Evolutionary conservation across 1,140 invertebrate species (phyloP), one percentile per base, ranked within the genome.

Genomic region (Delia radicum): DNA sequence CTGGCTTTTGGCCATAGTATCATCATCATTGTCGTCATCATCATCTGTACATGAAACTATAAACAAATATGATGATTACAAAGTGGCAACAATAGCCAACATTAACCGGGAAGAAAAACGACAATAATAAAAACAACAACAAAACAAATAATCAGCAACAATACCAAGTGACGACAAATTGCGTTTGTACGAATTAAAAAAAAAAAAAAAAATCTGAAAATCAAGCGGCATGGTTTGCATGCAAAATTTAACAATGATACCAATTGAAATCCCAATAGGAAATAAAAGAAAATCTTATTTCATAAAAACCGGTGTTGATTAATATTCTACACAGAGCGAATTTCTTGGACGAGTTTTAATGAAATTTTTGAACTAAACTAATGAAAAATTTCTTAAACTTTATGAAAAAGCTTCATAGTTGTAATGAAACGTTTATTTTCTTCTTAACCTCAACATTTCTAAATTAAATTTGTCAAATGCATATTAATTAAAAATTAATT

Each of bases 111-210:
- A 27, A 29, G 27, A 27, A 28, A 65, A 29, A 69, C 29, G 7
- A 69, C 10, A 55, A 55, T 55, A 55, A 18, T 21, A 55, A 21
- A 55, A 18, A 55, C 18, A 55, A 21, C 18, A 55, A 21, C 48
- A 55, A 21, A 21, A 42, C 37, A 42, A 42, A 55, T 21, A 55
- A 55, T 26, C 65, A 33, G 6, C n/a, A 12, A 33, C 28, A 33
- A 21, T 33, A 10, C n/a, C 63, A 67, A 69, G 29, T 33, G 29
- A 69, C 65, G 65, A 69, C 65, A 69, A 69, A 69, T 69, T 69
- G 29, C 21, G n/a, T 69, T 69, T 69, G 29, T 69, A 29, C n/a
- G 62, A 63, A 27, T 65, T n/a, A 4, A 10, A 33, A 67, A 67
- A n/a, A n/a, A 69, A 33, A 13, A 37, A 10, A n/a, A 69, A 33